Conservation (phyloP, 1,140 invertebrate genomes). For the Theocolax elegans region DNA sequence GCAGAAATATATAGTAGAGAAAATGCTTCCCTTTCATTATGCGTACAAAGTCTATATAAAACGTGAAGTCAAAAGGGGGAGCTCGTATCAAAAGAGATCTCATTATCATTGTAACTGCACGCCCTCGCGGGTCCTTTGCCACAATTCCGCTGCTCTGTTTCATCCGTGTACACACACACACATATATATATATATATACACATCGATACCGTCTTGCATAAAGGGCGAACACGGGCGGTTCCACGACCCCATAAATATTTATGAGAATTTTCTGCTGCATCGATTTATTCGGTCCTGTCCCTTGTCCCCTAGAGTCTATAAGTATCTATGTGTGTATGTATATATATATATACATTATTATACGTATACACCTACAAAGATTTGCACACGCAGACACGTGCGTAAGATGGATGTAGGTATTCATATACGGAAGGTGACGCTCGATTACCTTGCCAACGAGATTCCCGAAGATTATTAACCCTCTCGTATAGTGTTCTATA, state of each 20-base stretch:
- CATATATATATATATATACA: neutral
- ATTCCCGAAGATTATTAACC: constrained; percentile 30
- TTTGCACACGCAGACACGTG: neutral
- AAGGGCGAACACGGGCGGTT: neutral
- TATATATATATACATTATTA: too few relatives aligned
- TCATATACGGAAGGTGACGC: neutral
- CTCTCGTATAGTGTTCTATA: neutral
- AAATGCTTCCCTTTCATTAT: too few relatives aligned
- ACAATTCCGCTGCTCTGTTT: neutral
- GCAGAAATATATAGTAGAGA: too few relatives aligned
- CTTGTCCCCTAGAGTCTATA: too few relatives aligned
- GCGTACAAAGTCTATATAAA: too few relatives aligned
- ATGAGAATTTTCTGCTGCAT: constrained; percentile 47
- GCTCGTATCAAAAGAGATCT: neutral
- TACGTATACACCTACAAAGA: too few relatives aligned
- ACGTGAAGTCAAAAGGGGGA: neutral
- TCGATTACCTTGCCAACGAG: constrained; percentile 25
- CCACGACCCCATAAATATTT: constrained; percentile 47
- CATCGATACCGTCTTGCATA: neutral
- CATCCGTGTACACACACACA: neutral
- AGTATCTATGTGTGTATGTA: too few relatives aligned
- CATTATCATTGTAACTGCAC: constrained; percentile 17
- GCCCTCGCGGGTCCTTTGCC: neutral
- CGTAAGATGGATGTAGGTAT: neutral
- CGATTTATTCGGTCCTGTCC: constrained; percentile 14